Conservation (phyloP, 2,797 vertebrate genomes). For the Botia kubotai region DNA sequence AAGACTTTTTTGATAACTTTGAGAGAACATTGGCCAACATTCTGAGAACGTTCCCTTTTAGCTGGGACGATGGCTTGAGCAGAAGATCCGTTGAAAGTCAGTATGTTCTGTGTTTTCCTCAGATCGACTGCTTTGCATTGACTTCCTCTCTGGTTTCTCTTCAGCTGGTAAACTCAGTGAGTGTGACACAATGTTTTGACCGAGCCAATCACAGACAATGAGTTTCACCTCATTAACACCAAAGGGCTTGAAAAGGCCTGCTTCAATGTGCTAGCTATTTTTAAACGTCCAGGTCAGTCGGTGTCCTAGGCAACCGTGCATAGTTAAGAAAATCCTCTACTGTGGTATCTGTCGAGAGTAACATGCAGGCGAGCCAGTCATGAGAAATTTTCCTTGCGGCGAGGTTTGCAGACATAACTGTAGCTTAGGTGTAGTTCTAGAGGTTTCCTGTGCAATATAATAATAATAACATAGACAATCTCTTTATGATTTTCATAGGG, state of each 20-base stretch:
- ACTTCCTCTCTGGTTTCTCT: not conserved
- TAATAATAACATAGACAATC: too few relatives aligned
- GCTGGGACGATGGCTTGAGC: not conserved
- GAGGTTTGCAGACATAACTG: not conserved
- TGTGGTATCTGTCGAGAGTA: conserved; percentile 59
- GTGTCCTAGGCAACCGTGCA: conserved; percentile 78
- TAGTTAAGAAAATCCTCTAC: conserved; percentile 68
- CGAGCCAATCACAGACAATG: conserved; percentile 45
- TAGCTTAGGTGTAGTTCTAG: not conserved
- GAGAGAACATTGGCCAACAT: too few relatives aligned
- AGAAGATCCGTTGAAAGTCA: conserved; percentile 5
- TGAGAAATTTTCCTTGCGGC: conserved; percentile 17
- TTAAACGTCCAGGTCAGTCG: conserved; percentile 69
- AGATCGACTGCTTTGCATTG: not conserved
- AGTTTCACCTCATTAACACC: conserved; percentile 64
- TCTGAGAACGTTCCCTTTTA: too few relatives aligned
- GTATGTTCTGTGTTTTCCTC: conserved; percentile 31
- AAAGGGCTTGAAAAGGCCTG: conserved; percentile 60
- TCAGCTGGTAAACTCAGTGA: not conserved
- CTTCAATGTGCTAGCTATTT: conserved; percentile 72
- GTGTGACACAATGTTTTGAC: conserved; percentile 38
- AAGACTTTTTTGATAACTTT: too few relatives aligned
- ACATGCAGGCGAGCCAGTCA: conserved; percentile 27
- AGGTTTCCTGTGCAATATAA: too few relatives aligned
- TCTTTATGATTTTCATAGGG: too few relatives aligned